Base-by-base conservation (phyloP, 2,797 vertebrate genomes). In the Champsocephalus esox region DNA sequence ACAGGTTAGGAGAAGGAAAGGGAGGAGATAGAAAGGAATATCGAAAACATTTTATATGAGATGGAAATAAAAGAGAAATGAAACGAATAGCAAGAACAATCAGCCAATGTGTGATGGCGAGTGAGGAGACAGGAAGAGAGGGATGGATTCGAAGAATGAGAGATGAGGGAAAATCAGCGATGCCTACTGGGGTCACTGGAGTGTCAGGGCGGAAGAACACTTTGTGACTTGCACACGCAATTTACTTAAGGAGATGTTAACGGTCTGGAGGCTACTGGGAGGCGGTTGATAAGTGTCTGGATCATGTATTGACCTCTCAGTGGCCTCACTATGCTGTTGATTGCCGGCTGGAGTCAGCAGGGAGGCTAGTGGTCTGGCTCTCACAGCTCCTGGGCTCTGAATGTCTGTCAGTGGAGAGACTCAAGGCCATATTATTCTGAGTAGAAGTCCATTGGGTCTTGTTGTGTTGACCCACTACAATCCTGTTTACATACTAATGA, bases 401-500 rank as follows among this genome's bases (percentile, higher is more conserved):
- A 64, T 73, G 81, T 89, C 89, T 91, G 90, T 91, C 92, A 88
- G 82, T 79, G 71, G 67, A 87, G 91, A 84, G 88, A 90, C 85
- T 90, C 44, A 66, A 90, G 88, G 85, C 87, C 78, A 82, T 84
- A 82, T 92, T 92, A 92, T 88, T 87, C 87, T 83, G 87, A 92
- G 83, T 69, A 73, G 86, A 89, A 87, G 83, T 90, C 92, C 86
- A 70, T 70, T 16, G 87, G 91, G 91, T 91, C 85, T 85, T 79
- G 73, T 91, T 90, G 90, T 86, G 90, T 87, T 91, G 87, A 92
- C 89, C 87, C 84, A 73, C 73, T 65, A 66, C 79, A 80, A 65
- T 83, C 75, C 80, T 67, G 87, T 93, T 92, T 92, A 92, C 91
- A 94, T 95, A 92, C 91, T 92, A 92, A 94, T 93, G 86, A 91